A percentile compares a stretch with the other conserved stretches of the same genome.
Conservation (phyloP, 1,140 invertebrate genomes). For the Reticulitermes speratus region DNA sequence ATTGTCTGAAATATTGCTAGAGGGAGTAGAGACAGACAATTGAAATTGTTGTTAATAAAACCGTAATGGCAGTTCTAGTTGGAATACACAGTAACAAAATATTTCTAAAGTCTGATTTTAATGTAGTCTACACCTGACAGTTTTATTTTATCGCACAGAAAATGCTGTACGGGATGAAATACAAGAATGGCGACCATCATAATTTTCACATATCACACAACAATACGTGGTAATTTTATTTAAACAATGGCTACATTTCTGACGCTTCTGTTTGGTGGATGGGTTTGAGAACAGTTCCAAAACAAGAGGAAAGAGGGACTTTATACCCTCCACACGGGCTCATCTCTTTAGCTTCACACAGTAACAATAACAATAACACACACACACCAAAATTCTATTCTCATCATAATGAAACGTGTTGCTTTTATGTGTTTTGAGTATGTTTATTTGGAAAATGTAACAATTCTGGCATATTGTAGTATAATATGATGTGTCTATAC, state of each 20-base stretch:
- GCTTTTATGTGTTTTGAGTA: not conserved
- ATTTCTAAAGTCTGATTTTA: not conserved
- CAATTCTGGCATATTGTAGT: not conserved
- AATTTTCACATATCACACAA: conserved; percentile 17
- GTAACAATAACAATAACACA: not conserved
- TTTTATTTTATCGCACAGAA: not conserved
- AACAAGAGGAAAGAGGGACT: not conserved
- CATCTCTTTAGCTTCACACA: not conserved
- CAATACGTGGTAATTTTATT: not conserved
- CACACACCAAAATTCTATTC: not conserved
- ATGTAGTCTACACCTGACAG: not conserved
- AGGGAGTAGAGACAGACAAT: not conserved
- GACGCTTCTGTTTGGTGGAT: not conserved
- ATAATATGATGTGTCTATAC: not conserved
- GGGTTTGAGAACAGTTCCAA: not conserved
- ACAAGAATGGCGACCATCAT: not conserved
- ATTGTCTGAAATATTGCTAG: not conserved
- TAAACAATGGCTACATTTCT: not conserved
- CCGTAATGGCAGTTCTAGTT: not conserved
- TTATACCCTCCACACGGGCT: not conserved
- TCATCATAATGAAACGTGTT: not conserved
- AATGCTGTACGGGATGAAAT: not conserved
- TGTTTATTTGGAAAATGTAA: not conserved
- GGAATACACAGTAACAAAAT: not conserved
- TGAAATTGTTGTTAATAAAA: not conserved